phyloP scores from a whole-genome alignment of 2,113 vertebrate species.

The Bubo bubo region DNA sequence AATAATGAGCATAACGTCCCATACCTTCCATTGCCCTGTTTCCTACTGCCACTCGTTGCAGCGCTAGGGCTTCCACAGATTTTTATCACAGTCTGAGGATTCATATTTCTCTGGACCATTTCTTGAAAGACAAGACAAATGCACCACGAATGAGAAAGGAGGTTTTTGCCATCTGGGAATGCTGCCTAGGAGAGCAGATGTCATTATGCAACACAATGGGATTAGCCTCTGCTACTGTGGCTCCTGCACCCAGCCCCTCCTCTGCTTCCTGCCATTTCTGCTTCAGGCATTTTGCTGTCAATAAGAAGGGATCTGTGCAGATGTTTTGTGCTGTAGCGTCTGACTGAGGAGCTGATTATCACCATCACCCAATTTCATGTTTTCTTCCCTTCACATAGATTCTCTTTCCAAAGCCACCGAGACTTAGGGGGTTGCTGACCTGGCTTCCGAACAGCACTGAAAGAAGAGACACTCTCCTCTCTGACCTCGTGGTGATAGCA shows the following conservation, averaged over 20 bases:
- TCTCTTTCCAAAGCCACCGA: not conserved
- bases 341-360: not conserved
- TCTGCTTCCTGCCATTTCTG: not conserved
- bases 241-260: not conserved
- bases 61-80: not conserved
- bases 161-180: not conserved
- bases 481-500: not conserved
- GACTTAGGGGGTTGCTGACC: not conserved
- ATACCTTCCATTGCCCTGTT: not conserved
- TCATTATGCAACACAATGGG: not conserved
- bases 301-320: not conserved
- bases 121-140: not conserved
- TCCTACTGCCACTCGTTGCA: not conserved
- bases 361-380: rapidly evolving
- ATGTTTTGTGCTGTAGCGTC: rapidly evolving
- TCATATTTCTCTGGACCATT: not conserved
- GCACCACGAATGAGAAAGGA: not conserved
- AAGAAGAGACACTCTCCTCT: not conserved
- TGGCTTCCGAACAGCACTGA: not conserved
- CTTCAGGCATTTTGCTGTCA: not conserved
- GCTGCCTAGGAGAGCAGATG: not conserved
- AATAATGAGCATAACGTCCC: not conserved
- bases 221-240: not conserved
- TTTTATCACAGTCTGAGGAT: not conserved
- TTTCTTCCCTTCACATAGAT: not conserved